Evolutionary conservation across 2,113 vertebrate genomes (phyloP).

Genomic region (Polyodon spathula): DNA sequence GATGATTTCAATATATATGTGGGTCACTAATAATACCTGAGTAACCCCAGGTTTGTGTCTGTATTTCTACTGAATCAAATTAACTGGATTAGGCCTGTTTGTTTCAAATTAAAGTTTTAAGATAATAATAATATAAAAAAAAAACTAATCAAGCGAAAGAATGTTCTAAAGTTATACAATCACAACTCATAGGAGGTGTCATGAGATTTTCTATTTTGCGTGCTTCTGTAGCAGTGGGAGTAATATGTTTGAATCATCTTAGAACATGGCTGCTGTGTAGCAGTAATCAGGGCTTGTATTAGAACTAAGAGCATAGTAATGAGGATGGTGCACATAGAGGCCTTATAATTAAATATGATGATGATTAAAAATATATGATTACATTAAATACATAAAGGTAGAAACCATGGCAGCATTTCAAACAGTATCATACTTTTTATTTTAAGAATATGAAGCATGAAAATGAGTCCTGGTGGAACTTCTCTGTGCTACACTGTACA

Average conservation of each 20-base stretch:
- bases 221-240: background rate
- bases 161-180: background rate
- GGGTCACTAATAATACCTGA: no score
- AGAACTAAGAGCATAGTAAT: constrained; percentile 4
- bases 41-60: no score
- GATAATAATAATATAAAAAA: background rate
- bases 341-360: background rate
- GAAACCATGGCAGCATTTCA: background rate
- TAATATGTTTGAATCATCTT: background rate
- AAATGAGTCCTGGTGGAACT: background rate
- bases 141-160: background rate
- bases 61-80: no score
- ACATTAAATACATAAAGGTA: background rate
- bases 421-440: background rate
- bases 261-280: background rate
- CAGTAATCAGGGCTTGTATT: background rate
- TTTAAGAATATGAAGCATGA: background rate
- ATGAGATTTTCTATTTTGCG: background rate
- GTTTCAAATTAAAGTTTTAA: no score
- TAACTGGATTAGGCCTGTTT: no score
- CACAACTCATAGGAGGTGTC: background rate
- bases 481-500: background rate
- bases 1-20: no score
- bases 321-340: background rate
- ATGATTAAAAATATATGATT: background rate